Evolutionary conservation across 2,888 invertebrate species (phyloP).

Genomic region (Clanis bilineata): DNA sequence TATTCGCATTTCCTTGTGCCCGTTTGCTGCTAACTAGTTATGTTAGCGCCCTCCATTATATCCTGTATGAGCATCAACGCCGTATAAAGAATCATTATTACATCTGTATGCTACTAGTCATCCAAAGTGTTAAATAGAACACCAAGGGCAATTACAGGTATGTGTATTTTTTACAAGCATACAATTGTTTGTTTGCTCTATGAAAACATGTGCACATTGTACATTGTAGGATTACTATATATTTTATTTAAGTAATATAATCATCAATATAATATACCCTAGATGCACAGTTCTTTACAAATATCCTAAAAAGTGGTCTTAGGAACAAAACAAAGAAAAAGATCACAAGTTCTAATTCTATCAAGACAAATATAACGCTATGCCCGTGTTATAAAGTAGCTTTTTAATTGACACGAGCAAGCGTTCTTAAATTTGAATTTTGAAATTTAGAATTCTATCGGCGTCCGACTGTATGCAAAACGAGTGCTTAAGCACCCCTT

Average conservation of each 20-base stretch:
- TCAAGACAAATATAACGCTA: too few species aligned
- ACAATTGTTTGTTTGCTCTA: conserved; percentile 14
- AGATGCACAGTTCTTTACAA: too few species aligned
- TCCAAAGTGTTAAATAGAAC: conserved; percentile 59
- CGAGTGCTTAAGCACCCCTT: too few species aligned
- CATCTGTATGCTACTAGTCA: conserved; percentile 58
- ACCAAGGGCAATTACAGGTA: conserved; percentile 61
- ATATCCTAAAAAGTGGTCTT: too few species aligned
- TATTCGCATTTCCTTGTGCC: conserved; percentile 35
- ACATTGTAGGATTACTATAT: neutral
- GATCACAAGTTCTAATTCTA: too few species aligned
- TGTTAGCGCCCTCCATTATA: conserved; percentile 63
- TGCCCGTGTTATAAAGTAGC: too few species aligned
- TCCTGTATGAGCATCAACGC: conserved; percentile 57
- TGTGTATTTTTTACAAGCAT: conserved; percentile 33
- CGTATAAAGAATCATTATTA: conserved; percentile 76
- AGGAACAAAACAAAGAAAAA: too few species aligned
- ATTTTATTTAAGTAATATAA: neutral
- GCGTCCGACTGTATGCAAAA: too few species aligned
- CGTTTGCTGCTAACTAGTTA: conserved; percentile 51
- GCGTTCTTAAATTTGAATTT: too few species aligned
- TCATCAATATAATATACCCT: neutral
- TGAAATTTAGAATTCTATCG: too few species aligned
- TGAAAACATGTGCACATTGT: neutral
- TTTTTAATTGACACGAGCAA: too few species aligned